These are phyloP conservation scores for Mesocentrotus franciscanus DNA, from an alignment of 53 echinoderm and acorn worm species.

Conservation along the genomic window DNA sequence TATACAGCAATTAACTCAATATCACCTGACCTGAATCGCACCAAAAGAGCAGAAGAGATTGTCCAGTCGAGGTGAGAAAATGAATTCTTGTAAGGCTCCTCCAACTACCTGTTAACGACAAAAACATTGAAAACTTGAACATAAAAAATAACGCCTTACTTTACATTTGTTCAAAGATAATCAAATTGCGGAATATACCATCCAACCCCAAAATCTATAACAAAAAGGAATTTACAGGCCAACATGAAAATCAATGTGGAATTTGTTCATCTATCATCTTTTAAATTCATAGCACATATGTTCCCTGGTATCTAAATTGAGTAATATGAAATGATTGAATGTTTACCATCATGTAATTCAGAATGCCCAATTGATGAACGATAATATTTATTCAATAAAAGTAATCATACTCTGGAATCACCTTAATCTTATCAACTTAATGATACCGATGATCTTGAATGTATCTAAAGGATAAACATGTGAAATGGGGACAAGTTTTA, in stretches of 20 bases:
- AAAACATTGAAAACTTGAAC: slow-evolving; percentile 33
- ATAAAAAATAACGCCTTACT: background rate
- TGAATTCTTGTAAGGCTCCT: slow-evolving; percentile 95
- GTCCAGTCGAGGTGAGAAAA: slow-evolving; percentile 94
- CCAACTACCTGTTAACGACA: slow-evolving; percentile 77
- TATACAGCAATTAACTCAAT: background rate
- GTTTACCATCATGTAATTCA: background rate
- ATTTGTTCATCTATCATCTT: too few relatives aligned
- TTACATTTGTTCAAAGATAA: background rate
- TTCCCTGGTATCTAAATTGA: background rate
- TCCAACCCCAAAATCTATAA: background rate
- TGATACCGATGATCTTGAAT: background rate
- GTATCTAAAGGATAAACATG: too few relatives aligned
- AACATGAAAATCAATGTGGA: background rate
- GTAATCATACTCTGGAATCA: background rate
- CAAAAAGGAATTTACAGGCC: background rate
- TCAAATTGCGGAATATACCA: background rate
- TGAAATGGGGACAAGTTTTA: too few relatives aligned
- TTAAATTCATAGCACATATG: too few relatives aligned
- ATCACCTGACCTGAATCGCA: slow-evolving; percentile 82
- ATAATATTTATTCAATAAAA: background rate
- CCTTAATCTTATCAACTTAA: background rate
- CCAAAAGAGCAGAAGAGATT: slow-evolving; percentile 93
- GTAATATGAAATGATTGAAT: background rate
- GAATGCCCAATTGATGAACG: background rate